phyloP scores from a whole-genome alignment of 2,797 vertebrate species.

The Sebastes reedi region DNA sequence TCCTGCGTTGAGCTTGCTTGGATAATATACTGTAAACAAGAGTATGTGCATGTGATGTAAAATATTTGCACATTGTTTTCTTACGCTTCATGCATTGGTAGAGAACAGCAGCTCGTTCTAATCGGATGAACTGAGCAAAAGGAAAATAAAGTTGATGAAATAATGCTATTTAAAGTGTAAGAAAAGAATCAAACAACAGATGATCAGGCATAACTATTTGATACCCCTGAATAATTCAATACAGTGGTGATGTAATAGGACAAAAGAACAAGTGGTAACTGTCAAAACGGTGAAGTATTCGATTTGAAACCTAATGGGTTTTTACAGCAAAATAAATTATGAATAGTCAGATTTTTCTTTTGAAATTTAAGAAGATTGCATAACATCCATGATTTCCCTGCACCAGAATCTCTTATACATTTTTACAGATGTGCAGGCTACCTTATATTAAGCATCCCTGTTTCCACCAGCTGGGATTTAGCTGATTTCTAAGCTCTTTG shows the following conservation, averaged over 20 bases:
- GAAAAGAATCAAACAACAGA: not conserved
- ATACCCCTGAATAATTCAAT: not conserved
- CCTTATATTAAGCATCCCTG: slow-evolving; percentile 31
- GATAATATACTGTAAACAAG: slow-evolving; percentile 3
- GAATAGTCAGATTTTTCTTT: not conserved
- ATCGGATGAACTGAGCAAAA: not conserved
- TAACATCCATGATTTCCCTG: slow-evolving; percentile 34
- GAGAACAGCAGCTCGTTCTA: not conserved
- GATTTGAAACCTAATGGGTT: not conserved
- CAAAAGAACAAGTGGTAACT: not conserved
- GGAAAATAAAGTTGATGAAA: not conserved
- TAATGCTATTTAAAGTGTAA: not conserved
- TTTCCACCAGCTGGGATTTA: slow-evolving; percentile 43
- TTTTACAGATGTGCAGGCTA: not conserved
- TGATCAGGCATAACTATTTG: not conserved
- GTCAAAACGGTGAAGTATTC: not conserved
- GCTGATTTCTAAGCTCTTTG: slow-evolving; percentile 46
- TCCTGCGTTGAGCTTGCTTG: not conserved
- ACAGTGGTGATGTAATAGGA: not conserved
- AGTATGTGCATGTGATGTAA: not conserved
- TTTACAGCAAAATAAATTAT: not conserved
- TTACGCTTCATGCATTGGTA: not conserved
- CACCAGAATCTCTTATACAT: not conserved
- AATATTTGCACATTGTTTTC: not conserved
- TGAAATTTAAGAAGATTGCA: not conserved